phyloP scores from a whole-genome alignment of 2,888 invertebrate genomes.

The Clepsis dumicolana region DNA sequence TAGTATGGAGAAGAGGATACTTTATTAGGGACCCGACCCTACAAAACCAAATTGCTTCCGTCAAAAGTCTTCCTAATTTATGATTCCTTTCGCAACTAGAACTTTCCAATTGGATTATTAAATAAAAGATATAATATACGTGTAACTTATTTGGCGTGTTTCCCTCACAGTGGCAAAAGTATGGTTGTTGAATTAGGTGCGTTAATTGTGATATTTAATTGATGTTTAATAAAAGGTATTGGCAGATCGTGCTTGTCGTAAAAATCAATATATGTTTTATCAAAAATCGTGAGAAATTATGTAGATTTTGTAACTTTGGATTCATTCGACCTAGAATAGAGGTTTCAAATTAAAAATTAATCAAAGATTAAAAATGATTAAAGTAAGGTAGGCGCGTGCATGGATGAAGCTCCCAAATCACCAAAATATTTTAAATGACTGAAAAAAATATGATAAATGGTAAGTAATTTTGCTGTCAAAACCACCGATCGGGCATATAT shows the following conservation, averaged over 20 bases:
- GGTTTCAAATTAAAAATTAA: slow-evolving; percentile 21
- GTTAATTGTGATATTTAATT: slow-evolving; percentile 37
- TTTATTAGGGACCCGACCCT: no score
- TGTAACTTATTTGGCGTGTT: slow-evolving; percentile 32
- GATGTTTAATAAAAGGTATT: slow-evolving; percentile 17
- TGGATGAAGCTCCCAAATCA: slow-evolving; percentile 24
- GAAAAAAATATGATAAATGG: slow-evolving; percentile 5
- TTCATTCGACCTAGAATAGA: slow-evolving; percentile 21
- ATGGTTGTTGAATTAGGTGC: slow-evolving; percentile 24
- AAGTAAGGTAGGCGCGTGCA: background rate
- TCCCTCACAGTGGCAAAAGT: slow-evolving; percentile 13
- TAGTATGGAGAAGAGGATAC: no score
- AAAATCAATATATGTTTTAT: slow-evolving; percentile 20
- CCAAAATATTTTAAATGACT: slow-evolving; percentile 8
- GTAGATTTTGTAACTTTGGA: slow-evolving; percentile 31
- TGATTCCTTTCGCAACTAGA: slow-evolving; percentile 41
- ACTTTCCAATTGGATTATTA: slow-evolving; percentile 38
- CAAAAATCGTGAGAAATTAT: slow-evolving; percentile 19
- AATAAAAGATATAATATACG: slow-evolving; percentile 5
- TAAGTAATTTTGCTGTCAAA: slow-evolving; percentile 1
- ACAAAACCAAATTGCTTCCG: slow-evolving; percentile 47
- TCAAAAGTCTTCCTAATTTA: slow-evolving; percentile 49
- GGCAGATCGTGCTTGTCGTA: slow-evolving; percentile 17
- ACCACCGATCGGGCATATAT: slow-evolving; percentile 37
- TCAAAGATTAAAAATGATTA: slow-evolving; percentile 6